Conservation (phyloP, 2,888 invertebrate species). For the Corbicula japonica region DNA sequence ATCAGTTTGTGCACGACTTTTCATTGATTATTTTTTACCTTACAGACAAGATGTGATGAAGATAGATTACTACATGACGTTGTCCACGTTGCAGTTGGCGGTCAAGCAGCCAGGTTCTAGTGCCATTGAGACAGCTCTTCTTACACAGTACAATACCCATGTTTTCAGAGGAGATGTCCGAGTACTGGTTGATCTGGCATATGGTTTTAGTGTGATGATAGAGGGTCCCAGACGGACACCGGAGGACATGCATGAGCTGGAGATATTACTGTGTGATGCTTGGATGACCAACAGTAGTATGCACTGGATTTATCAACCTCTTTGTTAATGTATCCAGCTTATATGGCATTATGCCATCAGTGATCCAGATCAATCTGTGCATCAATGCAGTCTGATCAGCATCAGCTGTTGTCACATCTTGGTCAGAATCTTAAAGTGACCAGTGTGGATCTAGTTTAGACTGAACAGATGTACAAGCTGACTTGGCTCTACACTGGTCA, state of each 20-base stretch:
- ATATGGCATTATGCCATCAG: no score
- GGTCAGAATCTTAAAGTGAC: not conserved
- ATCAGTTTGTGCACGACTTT: not conserved
- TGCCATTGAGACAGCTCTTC: constrained; percentile 35
- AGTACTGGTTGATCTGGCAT: constrained; percentile 30
- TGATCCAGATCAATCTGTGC: no score
- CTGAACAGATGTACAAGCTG: no score
- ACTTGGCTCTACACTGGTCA: no score
- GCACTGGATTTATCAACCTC: no score
- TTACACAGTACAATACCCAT: constrained; percentile 40
- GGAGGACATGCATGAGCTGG: constrained; percentile 28
- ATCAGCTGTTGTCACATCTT: not conserved
- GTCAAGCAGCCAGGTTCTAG: constrained; percentile 34
- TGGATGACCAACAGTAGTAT: constrained; percentile 61
- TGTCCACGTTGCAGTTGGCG: constrained; percentile 17
- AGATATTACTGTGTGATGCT: constrained; percentile 47
- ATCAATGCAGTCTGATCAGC: no score
- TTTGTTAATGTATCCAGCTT: no score
- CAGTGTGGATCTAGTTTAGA: no score
- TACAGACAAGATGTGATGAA: constrained; percentile 51
- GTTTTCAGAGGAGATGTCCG: constrained; percentile 45
- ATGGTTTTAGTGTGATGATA: constrained; percentile 52
- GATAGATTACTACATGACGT: constrained; percentile 38
- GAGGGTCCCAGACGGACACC: constrained; percentile 60
- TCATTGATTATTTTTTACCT: constrained; percentile 7